These are phyloP conservation scores for Poecile atricapillus DNA, from an alignment of 2,113 vertebrate genomes.

Conservation along the genomic window DNA sequence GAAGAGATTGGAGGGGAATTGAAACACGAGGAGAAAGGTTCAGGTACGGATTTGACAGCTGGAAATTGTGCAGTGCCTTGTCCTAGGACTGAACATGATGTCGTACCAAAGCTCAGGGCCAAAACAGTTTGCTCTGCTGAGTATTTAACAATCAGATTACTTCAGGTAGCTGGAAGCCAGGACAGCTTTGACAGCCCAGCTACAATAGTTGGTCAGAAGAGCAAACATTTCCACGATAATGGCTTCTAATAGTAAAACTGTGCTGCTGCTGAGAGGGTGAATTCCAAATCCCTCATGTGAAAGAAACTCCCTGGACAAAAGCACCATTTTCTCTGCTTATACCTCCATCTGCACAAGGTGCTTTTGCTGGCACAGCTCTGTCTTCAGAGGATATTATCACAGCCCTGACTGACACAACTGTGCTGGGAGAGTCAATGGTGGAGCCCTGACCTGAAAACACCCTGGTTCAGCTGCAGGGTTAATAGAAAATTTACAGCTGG, in stretches of 20 bases:
- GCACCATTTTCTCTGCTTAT: fast-evolving
- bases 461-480: neutral
- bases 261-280: neutral
- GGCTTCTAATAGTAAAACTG: neutral
- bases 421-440: neutral
- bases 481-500: fast-evolving
- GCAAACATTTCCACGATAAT: neutral
- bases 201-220: neutral
- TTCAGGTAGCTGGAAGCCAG: neutral
- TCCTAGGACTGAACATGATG: neutral
- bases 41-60: neutral
- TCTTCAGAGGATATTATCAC: neutral
- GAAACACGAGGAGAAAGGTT: neutral
- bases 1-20: neutral
- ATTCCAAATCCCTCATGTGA: neutral
- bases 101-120: fast-evolving
- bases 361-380: neutral
- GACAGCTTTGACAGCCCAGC: neutral
- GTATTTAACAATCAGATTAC: neutral
- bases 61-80: neutral
- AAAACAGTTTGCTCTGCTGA: neutral
- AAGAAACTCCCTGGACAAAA: neutral
- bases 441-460: neutral
- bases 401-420: neutral
- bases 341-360: neutral